These are phyloP conservation scores for Mus spicilegus DNA, from an alignment of 2,113 vertebrate species.

Conservation along the genomic window DNA sequence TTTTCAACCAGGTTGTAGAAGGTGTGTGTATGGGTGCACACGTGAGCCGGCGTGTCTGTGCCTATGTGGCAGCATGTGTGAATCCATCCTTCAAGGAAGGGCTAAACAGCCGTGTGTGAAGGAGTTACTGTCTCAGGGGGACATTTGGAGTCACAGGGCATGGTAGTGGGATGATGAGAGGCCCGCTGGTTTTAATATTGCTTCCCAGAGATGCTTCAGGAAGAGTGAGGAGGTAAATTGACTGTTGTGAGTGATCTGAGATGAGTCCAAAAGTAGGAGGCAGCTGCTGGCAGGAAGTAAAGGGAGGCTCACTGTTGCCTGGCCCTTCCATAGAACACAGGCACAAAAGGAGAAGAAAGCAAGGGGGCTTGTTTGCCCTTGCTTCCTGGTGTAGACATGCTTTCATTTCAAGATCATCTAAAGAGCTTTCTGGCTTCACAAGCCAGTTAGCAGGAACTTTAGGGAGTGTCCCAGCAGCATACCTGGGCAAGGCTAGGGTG, in stretches of 20 bases:
- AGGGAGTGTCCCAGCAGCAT: background rate
- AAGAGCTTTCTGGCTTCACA: background rate
- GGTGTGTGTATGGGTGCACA: background rate
- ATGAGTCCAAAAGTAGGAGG: constrained; percentile 40
- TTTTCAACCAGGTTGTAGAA: background rate
- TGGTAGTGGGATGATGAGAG: background rate
- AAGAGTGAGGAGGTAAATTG: constrained; percentile 59
- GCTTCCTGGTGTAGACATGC: background rate
- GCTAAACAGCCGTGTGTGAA: background rate
- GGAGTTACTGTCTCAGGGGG: background rate
- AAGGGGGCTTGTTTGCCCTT: background rate
- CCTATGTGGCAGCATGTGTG: background rate
- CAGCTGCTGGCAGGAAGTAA: constrained; percentile 44
- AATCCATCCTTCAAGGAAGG: constrained; percentile 26
- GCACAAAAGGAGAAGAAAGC: constrained; percentile 7
- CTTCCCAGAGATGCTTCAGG: constrained; percentile 52
- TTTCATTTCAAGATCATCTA: background rate
- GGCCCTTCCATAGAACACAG: background rate
- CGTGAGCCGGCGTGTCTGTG: no score
- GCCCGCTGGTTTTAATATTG: background rate
- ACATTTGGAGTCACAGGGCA: background rate
- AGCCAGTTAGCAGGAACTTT: background rate
- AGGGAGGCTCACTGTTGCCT: constrained; percentile 29
- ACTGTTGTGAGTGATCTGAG: constrained; percentile 48
- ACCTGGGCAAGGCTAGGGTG: background rate